Base-by-base conservation (phyloP, 2,113 vertebrate species). In the Muntiacus muntjak region DNA sequence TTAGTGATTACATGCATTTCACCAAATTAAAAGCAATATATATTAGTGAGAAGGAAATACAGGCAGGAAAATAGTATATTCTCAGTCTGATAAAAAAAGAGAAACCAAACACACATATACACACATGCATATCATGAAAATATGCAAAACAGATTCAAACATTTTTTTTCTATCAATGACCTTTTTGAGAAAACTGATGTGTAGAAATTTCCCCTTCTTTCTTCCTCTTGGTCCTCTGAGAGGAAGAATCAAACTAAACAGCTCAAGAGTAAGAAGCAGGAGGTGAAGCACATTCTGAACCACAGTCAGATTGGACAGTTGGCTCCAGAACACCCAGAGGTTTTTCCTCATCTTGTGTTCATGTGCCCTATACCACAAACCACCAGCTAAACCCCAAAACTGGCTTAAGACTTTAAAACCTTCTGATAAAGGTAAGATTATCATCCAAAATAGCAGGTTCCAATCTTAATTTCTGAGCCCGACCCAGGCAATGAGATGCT, bases 381-480 rank as follows among this genome's bases (percentile, higher is more conserved):
- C 54, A 40, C 11, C 52, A 74, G 19, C 36, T 58, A 13, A 67
- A 30, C 40, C 76, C 43, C 11, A 6, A 28, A 43, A 8, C 47
- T 40, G 50, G 55, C 15, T 58, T 45, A n/a, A 82, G 30, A 36
- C 57, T 15, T 85, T 43, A 88, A 93, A 55, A 86, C 28, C 89
- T 92, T 95, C 67, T 83, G 86, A 89, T 50, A 91, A 96, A 94
- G 84, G 25, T 40, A 83, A 96, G 54, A 47, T 23, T n/a, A 30
- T 14, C 16, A 81, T 60, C 55, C 33, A 45, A 87, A 93, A 92
- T 3, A 89, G 57, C 25, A 98, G 25, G 17, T 45, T 82, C 62
- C 47, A 94, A 26, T 12, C 40, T 33, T 95, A 95, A 40, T 57
- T 76, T 93, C 57, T 54, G 43, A 85, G 60, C 45, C 79, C 28